Conservation (phyloP, 2,888 invertebrate genomes). For the Atherix ibis region DNA sequence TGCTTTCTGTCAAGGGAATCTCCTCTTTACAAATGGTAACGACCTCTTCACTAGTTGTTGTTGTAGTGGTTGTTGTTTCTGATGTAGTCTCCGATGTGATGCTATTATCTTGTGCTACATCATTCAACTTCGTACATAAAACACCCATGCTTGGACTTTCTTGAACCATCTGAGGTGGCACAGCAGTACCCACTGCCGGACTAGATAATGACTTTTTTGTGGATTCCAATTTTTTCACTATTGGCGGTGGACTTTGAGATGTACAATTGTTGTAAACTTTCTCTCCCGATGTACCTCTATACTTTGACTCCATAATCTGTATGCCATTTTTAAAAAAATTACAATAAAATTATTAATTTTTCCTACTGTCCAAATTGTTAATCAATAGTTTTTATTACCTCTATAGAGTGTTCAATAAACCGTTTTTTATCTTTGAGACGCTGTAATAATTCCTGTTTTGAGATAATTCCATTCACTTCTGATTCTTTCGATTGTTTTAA, state of each 20-base stretch:
- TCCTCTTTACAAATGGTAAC: constrained; percentile 30
- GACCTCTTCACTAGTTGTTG: constrained; percentile 32
- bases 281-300: not conserved
- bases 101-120: constrained; percentile 30
- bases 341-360: no score
- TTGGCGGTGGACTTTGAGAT: constrained; percentile 20
- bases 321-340: constrained; percentile 2
- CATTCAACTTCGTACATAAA: constrained; percentile 19
- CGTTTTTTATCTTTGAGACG: constrained; percentile 47
- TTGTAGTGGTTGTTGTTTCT: constrained; percentile 29
- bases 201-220: constrained; percentile 32
- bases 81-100: constrained; percentile 31
- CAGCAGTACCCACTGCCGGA: constrained; percentile 24
- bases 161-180: constrained; percentile 22
- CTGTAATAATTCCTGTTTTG: constrained; percentile 41
- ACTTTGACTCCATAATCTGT: not conserved
- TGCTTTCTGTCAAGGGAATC: not conserved
- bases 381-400: no score
- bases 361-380: no score
- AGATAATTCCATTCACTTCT: constrained; percentile 32
- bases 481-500: constrained; percentile 33
- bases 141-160: constrained; percentile 30
- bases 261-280: constrained; percentile 6
- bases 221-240: constrained; percentile 24
- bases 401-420: constrained; percentile 21